phyloP scores from a whole-genome alignment of 2,888 invertebrate species.

The Phyllotreta striolata region DNA sequence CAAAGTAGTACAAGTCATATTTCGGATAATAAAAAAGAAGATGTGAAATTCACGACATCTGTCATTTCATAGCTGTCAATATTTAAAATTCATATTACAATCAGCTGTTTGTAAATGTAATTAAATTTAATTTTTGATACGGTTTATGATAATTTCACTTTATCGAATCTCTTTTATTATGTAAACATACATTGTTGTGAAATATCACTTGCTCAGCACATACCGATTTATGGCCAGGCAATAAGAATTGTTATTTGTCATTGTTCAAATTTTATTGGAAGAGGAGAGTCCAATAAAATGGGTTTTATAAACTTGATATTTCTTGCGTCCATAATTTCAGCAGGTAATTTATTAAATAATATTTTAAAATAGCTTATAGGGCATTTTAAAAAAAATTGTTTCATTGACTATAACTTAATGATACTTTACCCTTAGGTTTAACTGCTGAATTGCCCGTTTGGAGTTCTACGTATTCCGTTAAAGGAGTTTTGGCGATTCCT shows the following conservation, averaged over 20 bases:
- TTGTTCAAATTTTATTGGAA: not conserved
- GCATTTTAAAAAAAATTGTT: too few species aligned
- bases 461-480: conserved; percentile 76
- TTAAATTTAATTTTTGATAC: too few species aligned
- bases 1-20: too few species aligned
- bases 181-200: conserved; percentile 5
- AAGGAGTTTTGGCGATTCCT: conserved; percentile 84
- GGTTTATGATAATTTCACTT: too few species aligned
- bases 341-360: conserved; percentile 10
- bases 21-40: too few species aligned
- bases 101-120: too few species aligned
- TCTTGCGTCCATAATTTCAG: not conserved
- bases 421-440: conserved; percentile 23
- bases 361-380: too few species aligned
- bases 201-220: conserved; percentile 1
- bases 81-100: too few species aligned
- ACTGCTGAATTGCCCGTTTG: conserved; percentile 60
- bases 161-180: not conserved
- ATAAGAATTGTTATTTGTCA: not conserved
- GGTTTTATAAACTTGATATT: not conserved
- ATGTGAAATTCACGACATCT: too few species aligned
- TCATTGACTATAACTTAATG: too few species aligned
- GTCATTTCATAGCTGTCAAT: too few species aligned
- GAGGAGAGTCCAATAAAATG: not conserved
- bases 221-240: not conserved